Evolutionary conservation across 2,888 invertebrate genomes (phyloP).

Genomic region (Agrochola litura): DNA sequence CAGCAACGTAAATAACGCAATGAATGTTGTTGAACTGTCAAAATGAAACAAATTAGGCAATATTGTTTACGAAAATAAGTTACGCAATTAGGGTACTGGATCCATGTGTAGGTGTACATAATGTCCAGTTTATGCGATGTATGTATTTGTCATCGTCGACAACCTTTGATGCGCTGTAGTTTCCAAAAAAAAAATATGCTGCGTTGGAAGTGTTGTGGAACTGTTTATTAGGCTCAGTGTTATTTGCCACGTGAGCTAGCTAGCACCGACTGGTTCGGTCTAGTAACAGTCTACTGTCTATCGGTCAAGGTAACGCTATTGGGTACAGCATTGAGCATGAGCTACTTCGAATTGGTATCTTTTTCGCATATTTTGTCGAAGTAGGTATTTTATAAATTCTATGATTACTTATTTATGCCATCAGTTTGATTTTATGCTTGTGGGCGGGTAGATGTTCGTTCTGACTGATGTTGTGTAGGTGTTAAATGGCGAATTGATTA

Average conservation of each 20-base stretch:
- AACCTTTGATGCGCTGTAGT: neutral
- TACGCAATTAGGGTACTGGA: no score
- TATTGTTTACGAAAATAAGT: no score
- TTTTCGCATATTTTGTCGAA: constrained; percentile 3
- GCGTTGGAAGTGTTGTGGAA: neutral
- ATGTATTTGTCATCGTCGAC: neutral
- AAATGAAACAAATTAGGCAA: no score
- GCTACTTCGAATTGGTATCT: constrained; percentile 7
- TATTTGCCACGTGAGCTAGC: neutral
- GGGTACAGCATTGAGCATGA: constrained; percentile 15
- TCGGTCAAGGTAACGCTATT: constrained; percentile 50
- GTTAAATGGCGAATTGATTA: constrained; percentile 1
- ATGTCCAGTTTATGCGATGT: neutral
- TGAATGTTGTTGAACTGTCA: no score
- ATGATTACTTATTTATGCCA: constrained; percentile 4
- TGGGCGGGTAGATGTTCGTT: constrained; percentile 6
- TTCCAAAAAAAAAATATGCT: neutral
- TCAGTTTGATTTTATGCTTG: constrained; percentile 13
- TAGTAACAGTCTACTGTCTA: constrained; percentile 26
- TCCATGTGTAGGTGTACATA: neutral
- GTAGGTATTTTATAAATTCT: neutral
- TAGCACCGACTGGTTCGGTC: constrained; percentile 23
- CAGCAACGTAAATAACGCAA: no score
- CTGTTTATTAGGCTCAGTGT: constrained; percentile 12
- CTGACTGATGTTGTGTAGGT: constrained; percentile 21